Evolutionary conservation across 1,140 invertebrate genomes (phyloP).

Genomic region (Drosophila asahinai): DNA sequence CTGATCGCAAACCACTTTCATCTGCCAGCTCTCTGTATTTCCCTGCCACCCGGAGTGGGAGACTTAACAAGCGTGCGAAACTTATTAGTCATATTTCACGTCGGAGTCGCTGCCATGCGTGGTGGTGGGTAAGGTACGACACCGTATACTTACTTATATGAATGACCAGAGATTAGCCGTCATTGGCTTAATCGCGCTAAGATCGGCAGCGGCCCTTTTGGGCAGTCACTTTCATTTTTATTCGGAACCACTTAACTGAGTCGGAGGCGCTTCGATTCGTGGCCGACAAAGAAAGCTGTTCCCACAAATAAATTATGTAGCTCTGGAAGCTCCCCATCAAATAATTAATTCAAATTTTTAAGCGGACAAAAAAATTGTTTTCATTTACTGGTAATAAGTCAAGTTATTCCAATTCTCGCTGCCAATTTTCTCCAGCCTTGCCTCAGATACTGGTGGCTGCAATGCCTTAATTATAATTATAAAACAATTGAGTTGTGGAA

Average conservation of each 20-base stretch:
- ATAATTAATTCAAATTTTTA: constrained; percentile 29
- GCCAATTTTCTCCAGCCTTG: constrained; percentile 10
- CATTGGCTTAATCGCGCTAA: constrained; percentile 70
- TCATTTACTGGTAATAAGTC: constrained; percentile 12
- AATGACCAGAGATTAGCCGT: constrained; percentile 74
- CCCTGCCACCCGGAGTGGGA: constrained; percentile 31
- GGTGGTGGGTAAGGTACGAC: constrained; percentile 22
- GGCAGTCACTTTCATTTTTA: constrained; percentile 73
- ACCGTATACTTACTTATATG: constrained; percentile 59
- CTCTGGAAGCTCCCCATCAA: constrained; percentile 26
- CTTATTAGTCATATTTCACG: constrained; percentile 77
- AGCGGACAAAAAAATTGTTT: constrained; percentile 13
- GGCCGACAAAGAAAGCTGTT: constrained; percentile 74
- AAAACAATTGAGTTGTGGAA: constrained; percentile 3
- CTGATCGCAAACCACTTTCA: constrained; percentile 59
- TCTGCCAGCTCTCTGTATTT: constrained; percentile 29
- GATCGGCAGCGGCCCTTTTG: constrained; percentile 47
- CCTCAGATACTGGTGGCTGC: constrained; percentile 3
- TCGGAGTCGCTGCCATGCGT: constrained; percentile 48
- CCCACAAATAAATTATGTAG: constrained; percentile 73
- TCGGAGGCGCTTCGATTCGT: constrained; percentile 30
- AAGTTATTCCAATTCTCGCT: constrained; percentile 22
- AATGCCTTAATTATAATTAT: constrained; percentile 36
- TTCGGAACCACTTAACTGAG: constrained; percentile 7
- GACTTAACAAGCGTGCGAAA: constrained; percentile 76